Evolutionary conservation across 2,797 vertebrate species (phyloP), one percentile per base, ranked within the genome.

Genomic region (Ambastaia sidthimunki): DNA sequence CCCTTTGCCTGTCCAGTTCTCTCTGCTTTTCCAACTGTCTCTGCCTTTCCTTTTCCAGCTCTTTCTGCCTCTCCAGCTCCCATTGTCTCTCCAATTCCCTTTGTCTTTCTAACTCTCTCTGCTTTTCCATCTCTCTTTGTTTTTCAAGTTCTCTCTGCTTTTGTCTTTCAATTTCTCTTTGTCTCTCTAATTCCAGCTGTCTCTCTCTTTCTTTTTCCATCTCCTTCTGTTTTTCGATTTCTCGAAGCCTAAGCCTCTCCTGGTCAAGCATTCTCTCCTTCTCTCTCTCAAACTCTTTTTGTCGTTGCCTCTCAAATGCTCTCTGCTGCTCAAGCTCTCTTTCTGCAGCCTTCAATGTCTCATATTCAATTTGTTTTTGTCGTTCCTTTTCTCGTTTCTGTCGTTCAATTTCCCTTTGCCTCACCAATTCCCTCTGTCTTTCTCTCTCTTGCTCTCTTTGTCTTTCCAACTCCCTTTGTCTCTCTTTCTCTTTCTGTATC

Each of bases 101-200:
- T 19, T 91, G 81, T 71, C 90, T 89, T 1, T 93, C 89, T 28
- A 78, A 7, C 65, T 85, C 80, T 19, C 37, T 75, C n/a, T 74
- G 71, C 41, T 72, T 85, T 52, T 92, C 87, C 62, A 80, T 81
- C 11, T 92, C 91, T 57, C 84, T 65, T 80, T 90, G 86, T 59
- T 73, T 84, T 76, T 91, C 89, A n/a, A 86, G 80, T 78, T 90
- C 90, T 50, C 34, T 68, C 21, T 88, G 83, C 37, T 80, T 90
- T 65, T 91, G 88, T 83, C 76, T 92, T 72, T 93, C 91, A 7
- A 88, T 80, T 1, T 86, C 87, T 80, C 79, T 87, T 55, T 90
- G 89, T 75, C 81, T 87, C 65, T 91, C 81, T 13, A 74, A 34
- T 60, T 86, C 88, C 41, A 77, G 10, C 74, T 83, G 72, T 72